Evolutionary conservation across 2,113 vertebrate species (phyloP).

Genomic region (Apteryx mantelli): DNA sequence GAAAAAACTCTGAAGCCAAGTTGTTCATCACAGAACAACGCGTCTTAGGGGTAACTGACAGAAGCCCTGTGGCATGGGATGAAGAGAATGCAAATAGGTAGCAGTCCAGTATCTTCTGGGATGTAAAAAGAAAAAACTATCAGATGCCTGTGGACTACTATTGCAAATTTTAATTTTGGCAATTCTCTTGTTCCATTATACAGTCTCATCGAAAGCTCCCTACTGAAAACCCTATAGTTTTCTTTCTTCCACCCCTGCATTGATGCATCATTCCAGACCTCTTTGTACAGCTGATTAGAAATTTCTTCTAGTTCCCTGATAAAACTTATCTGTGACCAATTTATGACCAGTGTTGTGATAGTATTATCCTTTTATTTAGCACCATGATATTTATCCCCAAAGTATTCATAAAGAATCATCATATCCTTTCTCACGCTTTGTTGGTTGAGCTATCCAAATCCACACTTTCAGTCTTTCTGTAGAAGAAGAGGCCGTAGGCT

Average conservation of each 20-base stretch:
- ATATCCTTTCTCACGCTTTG: not conserved
- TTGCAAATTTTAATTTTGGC: not conserved
- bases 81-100: not conserved
- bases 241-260: not conserved
- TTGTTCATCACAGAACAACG: not conserved
- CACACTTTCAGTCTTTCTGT: not conserved
- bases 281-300: not conserved
- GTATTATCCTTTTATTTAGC: not conserved
- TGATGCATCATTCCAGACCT: not conserved
- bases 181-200: not conserved
- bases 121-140: not conserved
- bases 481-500: not conserved
- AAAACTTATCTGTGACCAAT: not conserved
- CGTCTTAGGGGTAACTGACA: not conserved
- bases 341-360: not conserved
- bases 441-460: not conserved
- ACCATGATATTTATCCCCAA: not conserved
- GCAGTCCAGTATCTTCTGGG: not conserved
- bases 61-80: not conserved
- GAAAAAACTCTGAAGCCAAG: not conserved
- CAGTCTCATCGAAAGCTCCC: not conserved
- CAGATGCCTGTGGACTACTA: not conserved
- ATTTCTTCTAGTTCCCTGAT: not conserved
- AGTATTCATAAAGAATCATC: not conserved
- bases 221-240: not conserved